Evolutionary conservation across 2,113 vertebrate genomes (phyloP), one percentile per base, ranked within the genome.

Genomic region (Fulica atra): DNA sequence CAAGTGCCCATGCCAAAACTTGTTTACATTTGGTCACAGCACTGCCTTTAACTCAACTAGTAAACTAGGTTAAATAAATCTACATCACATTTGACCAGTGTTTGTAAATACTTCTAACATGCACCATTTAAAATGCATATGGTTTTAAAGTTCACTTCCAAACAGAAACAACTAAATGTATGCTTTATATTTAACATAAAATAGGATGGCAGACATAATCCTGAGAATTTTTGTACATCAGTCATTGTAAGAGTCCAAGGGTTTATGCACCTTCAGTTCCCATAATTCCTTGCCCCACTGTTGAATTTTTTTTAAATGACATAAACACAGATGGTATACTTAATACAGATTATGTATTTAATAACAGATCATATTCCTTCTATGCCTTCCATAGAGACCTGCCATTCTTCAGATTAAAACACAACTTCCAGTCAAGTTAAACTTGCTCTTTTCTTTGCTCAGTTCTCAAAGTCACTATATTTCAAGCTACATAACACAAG

Each of bases 21-120:
- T 93, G 53, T 82, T 97, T 95, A 93, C 48, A 59, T 78, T 88
- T 36, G 91, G 92, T 89, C 93, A 77, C 56, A 93, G 80, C 31
- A 29, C 23, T 93, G 77, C 66, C 80, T 89, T 95, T 69, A 95
- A 73, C 51, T 66, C 69, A 68, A 33, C 17, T 73, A 60, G 74
- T 71, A 53, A 92, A 91, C 69, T 74, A 86, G 13, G 57, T 88
- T 91, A 92, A 97, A 93, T 59, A 96, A 95, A 87, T 40, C 81
- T 28, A 79, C 28, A 78, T 90, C 64, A 50, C 38, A 23, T 93
- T 86, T 97, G 95, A 93, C 89, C 46, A 33, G 51, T 79, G 44
- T 64, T 88, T 95, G 72, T 95, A 97, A 97, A 95, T 86, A 94
- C 4, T 44, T 73, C 76, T 61, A 51, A 36, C 54, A 61, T 4